Base-by-base conservation (phyloP, 2,888 invertebrate genomes). In the Thymelicus sylvestris region DNA sequence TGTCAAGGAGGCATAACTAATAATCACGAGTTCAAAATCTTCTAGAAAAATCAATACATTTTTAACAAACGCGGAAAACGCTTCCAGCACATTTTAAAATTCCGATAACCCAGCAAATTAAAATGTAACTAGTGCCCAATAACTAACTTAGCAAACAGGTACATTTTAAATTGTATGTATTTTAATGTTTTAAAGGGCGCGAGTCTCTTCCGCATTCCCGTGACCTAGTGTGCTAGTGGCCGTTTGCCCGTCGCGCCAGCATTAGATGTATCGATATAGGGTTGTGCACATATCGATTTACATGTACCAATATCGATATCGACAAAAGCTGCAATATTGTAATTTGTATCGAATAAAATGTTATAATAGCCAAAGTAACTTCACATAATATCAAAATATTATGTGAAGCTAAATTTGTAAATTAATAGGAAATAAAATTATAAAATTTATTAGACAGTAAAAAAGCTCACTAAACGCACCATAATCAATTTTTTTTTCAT, bases 141-240 rank as follows among this genome's bases (percentile, higher is more conserved):
- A 52, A 19, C 7, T 19, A 19, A 55, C 24, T 7, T 3, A 55
- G 24, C 10, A 12, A 24, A 24, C 24, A 55, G 24, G 55, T 24
- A 10, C 55, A 55, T 55, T 55, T 19, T 24, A 55, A 55, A 24
- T 24, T 24, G 24, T 55, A 19, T 10, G 55, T 55, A 55, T 24
- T 55, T 24, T 52, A 52, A 52, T 52, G 52, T 67, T 67, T 67
- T 69, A 59, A 68, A 77, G 75, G 73, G 79, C 76, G 82, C 72
- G 70, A 71, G 83, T 80, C 82, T 83, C 89, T 93, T 93, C 93
- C 93, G 76, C 77, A 86, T 90, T 88, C 85, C 89, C 87, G 84
- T 92, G 92, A 91, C 93, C 92, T 87, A 93, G 85, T 93, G 92
- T 83, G 90, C 93, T 81, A 93, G 83, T 93, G 92, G 83, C 93